phyloP scores from a whole-genome alignment of 2,113 vertebrate genomes.

The Diphyllodes magnificus region DNA sequence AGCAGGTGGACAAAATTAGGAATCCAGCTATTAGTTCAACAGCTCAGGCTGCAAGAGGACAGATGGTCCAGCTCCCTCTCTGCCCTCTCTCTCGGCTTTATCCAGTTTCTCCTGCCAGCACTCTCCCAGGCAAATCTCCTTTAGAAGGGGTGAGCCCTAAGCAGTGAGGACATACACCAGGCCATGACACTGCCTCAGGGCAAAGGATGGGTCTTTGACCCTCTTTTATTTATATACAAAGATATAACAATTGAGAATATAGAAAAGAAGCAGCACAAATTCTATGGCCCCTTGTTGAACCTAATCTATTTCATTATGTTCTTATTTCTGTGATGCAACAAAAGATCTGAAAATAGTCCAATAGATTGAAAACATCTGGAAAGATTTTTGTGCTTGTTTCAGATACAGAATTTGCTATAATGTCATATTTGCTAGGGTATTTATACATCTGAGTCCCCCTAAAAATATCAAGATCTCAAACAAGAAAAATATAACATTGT shows the following conservation, averaged over 20 bases:
- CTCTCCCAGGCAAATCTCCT: not conserved
- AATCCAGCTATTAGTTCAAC: not conserved
- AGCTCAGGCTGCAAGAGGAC: not conserved
- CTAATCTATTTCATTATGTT: not conserved
- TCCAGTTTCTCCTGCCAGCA: not conserved
- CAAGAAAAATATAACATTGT: not conserved
- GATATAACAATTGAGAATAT: not conserved
- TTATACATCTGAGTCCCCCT: not conserved
- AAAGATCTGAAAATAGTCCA: not conserved
- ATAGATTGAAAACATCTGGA: not conserved
- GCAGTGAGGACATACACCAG: not conserved
- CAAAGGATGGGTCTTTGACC: not conserved
- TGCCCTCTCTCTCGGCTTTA: not conserved
- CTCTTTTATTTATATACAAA: not conserved
- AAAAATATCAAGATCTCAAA: not conserved
- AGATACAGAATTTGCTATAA: not conserved
- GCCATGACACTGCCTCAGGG: not conserved
- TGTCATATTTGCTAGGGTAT: not conserved
- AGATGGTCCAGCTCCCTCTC: not conserved
- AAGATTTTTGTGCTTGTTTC: not conserved
- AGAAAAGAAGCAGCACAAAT: not conserved
- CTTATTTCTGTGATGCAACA: not conserved
- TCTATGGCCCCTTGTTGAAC: not conserved
- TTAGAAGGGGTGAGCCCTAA: not conserved
- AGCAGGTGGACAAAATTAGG: not conserved